Base-by-base conservation (phyloP, 2,888 invertebrate species). In the Choristoneura rosaceana region DNA sequence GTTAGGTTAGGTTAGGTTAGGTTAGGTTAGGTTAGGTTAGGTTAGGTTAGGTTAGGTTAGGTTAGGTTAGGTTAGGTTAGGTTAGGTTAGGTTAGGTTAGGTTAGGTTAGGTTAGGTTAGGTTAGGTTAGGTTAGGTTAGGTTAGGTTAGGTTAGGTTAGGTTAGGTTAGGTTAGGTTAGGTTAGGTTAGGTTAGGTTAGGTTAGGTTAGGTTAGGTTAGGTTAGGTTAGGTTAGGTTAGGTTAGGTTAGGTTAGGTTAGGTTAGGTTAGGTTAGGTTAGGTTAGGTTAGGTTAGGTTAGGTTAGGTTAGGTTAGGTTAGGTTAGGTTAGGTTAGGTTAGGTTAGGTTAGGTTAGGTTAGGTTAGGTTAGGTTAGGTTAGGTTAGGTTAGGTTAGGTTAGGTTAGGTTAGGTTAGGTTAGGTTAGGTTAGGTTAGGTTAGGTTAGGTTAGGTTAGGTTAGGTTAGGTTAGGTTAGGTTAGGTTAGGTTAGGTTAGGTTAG, bases 1-100 rank as follows among this genome's bases (percentile, higher is more conserved):
- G 66, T 70, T 70, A 70, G 70, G 70, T 70, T 70, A 70, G 70
- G 70, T 70, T 70, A 65, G 70, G 64, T 70, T 65, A 65, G 66
- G 61, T 63, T 71, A 70, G 55, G 43, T 55, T 62, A 52, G 71
- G 67, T 58, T 58, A 58, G 58, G 58, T 58, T 58, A 58, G 58
- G 58, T 58, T 58, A 58, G 58, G 58, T 59, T 59, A 47, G 38
- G 41, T 43, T 61, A 58, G 41, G 43, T 61, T 43, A 61, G 41
- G 41, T 61, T 43, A 61, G 41, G 58, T 61, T 43, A 61, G 43
- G 41, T 43, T 61, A 41, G 43, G 41, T 41, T 43, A 41, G 43
- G 43, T 43, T 43, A 43, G 43, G 41, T 61, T 61, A 41, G 61
- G 61, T 61, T n/a, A 14, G 33, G 61, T 34, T 43, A 38, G 38